Evolutionary conservation across 1,140 invertebrate genomes (phyloP).

Genomic region (Archegozetes longisetosus): DNA sequence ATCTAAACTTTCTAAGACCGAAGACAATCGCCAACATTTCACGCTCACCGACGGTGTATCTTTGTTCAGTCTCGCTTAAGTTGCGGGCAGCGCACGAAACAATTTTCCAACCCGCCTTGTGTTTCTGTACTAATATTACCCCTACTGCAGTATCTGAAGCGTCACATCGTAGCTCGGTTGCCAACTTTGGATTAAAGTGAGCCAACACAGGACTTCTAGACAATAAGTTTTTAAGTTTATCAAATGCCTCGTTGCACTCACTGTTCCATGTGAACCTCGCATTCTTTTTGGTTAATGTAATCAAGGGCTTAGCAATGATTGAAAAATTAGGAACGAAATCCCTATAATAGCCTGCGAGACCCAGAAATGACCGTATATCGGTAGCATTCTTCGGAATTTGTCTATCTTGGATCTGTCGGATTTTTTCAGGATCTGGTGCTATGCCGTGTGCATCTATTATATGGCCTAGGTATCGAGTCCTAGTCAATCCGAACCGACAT

Average conservation of each 20-base stretch:
- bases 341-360: neutral
- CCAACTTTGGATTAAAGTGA: neutral
- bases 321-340: slow-evolving; percentile 2
- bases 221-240: neutral
- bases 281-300: neutral
- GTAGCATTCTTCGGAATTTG: neutral
- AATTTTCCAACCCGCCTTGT: no score
- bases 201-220: neutral
- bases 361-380: neutral
- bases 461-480: slow-evolving; percentile 13
- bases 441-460: slow-evolving; percentile 9
- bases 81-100: no score
- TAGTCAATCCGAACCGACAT: slow-evolving; percentile 10
- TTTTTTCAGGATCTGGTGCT: no score
- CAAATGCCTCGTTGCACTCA: neutral
- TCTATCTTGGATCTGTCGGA: slow-evolving; percentile 1
- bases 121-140: no score
- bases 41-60: no score
- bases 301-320: neutral
- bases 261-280: neutral
- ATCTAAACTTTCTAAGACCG: no score
- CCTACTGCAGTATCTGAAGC: no score
- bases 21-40: no score
- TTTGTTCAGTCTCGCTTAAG: no score
- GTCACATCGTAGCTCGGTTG: neutral